These are phyloP conservation scores for Ostrea denselamellosa DNA, from an alignment of 1,140 invertebrate genomes.

Conservation along the genomic window DNA sequence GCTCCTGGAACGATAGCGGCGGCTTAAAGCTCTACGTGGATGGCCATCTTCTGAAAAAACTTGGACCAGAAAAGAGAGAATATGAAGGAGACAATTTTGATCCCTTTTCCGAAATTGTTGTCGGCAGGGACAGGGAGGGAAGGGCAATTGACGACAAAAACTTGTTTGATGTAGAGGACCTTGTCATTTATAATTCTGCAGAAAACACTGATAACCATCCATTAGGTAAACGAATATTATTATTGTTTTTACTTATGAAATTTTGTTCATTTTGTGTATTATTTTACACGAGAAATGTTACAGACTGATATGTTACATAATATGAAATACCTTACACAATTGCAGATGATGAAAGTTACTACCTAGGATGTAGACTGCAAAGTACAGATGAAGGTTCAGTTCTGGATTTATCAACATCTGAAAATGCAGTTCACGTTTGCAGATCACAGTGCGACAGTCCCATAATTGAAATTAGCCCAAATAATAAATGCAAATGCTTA, in stretches of 20 bases:
- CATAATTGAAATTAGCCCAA: background rate
- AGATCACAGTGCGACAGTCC: conserved; percentile 15
- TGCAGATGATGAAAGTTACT: background rate
- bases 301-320: too few species aligned
- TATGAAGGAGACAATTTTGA: conserved; percentile 45
- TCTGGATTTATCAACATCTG: background rate
- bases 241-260: too few species aligned
- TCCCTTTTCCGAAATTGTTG: conserved; percentile 38
- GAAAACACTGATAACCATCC: background rate
- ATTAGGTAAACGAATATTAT: background rate
- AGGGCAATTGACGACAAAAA: conserved; percentile 44
- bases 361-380: conserved; percentile 25
- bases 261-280: too few species aligned
- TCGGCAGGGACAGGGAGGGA: conserved; percentile 55
- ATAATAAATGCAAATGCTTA: conserved; percentile 23
- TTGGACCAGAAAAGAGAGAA: background rate
- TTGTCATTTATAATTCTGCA: conserved; percentile 3
- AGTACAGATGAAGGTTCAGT: conserved; percentile 11
- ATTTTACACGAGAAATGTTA: too few species aligned
- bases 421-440: conserved; percentile 29
- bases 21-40: conserved; percentile 68
- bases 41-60: conserved; percentile 48
- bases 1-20: conserved; percentile 57
- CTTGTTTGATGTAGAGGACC: conserved; percentile 41
- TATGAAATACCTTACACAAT: background rate